phyloP scores from a whole-genome alignment of 2,797 vertebrate species.

The Siniperca undulata region DNA sequence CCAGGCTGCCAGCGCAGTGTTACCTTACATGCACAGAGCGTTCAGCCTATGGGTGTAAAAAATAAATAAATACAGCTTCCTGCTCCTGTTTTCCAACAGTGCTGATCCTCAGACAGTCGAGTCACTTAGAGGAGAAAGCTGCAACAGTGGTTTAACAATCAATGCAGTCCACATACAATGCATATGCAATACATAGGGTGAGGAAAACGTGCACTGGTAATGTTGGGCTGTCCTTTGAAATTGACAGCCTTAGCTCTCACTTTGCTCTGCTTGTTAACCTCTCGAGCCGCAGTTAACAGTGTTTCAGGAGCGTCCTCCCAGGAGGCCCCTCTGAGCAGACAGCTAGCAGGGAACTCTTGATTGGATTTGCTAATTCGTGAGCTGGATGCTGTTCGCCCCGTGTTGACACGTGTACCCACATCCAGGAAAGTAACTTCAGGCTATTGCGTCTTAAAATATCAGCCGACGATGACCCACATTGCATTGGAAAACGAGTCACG shows the following conservation, averaged over 20 bases:
- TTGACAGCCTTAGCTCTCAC: not conserved
- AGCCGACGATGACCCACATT: slow-evolving; percentile 64
- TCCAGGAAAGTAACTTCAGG: slow-evolving; percentile 55
- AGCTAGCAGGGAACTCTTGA: slow-evolving; percentile 54
- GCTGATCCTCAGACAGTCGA: slow-evolving; percentile 15
- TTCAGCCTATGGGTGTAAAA: slow-evolving; percentile 16
- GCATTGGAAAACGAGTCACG: slow-evolving; percentile 18
- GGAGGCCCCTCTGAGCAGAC: slow-evolving; percentile 47
- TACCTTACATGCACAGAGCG: slow-evolving; percentile 22
- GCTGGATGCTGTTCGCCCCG: slow-evolving; percentile 26
- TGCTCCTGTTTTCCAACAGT: slow-evolving; percentile 32
- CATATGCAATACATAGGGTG: not conserved
- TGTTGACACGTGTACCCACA: slow-evolving; percentile 48
- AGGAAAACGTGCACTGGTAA: not conserved
- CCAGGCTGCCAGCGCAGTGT: slow-evolving; percentile 18
- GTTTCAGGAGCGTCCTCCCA: slow-evolving; percentile 42
- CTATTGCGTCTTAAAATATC: slow-evolving; percentile 67
- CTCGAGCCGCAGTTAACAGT: slow-evolving; percentile 43
- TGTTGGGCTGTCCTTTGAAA: slow-evolving; percentile 4
- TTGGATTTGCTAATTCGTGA: slow-evolving; percentile 64
- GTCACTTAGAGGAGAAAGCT: slow-evolving; percentile 36
- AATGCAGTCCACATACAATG: slow-evolving; percentile 19
- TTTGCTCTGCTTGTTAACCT: slow-evolving; percentile 64
- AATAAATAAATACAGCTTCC: slow-evolving; percentile 31
- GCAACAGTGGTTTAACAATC: slow-evolving; percentile 32